These are phyloP conservation scores for Mimas tiliae DNA, from an alignment of 2,888 invertebrate species.

Conservation along the genomic window DNA sequence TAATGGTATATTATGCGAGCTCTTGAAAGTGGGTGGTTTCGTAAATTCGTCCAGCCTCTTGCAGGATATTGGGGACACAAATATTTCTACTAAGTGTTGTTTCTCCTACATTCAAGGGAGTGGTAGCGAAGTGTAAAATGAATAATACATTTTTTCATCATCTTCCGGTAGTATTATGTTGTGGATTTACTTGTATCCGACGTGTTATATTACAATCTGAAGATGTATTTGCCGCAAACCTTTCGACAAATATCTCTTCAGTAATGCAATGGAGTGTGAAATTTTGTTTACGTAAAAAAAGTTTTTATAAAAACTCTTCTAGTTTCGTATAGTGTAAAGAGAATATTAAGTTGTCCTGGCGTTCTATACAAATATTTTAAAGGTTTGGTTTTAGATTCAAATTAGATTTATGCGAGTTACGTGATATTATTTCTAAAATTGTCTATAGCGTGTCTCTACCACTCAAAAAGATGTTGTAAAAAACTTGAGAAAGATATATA, in stretches of 20 bases:
- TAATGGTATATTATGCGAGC: neutral
- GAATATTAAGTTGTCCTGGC: slow-evolving; percentile 52
- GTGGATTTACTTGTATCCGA: slow-evolving; percentile 5
- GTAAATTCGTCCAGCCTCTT: neutral
- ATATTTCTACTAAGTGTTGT: neutral
- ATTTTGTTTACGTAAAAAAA: too few relatives aligned
- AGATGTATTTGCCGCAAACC: neutral
- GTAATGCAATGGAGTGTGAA: slow-evolving; percentile 51
- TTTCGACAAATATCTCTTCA: slow-evolving; percentile 21
- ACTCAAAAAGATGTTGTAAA: too few relatives aligned
- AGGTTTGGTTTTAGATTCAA: neutral
- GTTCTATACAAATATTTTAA: neutral
- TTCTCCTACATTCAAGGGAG: neutral
- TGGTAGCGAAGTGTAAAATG: neutral
- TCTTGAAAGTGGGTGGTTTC: neutral
- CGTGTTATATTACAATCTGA: slow-evolving; percentile 25
- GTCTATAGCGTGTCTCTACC: too few relatives aligned
- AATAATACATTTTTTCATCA: neutral
- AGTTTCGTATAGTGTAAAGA: slow-evolving; percentile 46
- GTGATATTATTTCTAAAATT: too few relatives aligned
- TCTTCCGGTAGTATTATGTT: slow-evolving; percentile 35
- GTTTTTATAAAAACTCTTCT: slow-evolving; percentile 44
- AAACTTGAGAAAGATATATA: too few relatives aligned
- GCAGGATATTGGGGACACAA: neutral
- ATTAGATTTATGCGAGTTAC: neutral